Evolutionary conservation across 2,888 invertebrate species (phyloP), one percentile per base, ranked within the genome.

Genomic region (Agrotis ipsilon): DNA sequence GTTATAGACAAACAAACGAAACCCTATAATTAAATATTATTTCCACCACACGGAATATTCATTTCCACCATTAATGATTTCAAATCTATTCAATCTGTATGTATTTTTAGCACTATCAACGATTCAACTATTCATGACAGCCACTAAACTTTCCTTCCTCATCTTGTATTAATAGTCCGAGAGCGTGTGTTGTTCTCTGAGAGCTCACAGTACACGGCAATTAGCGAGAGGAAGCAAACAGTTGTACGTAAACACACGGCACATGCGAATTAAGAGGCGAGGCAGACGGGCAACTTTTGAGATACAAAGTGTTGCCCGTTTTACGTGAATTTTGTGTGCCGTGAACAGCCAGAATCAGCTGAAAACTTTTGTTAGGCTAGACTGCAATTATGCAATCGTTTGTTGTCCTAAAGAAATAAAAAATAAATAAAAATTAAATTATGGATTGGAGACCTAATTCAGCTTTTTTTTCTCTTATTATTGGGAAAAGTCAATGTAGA

Each of bases 181-280:
- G 51, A 54, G 43, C 49, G 43, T 19, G 46, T 27, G 19, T 16
- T 7, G 59, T 59, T 69, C 72, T 58, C 58, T 39, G 61, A 27
- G 19, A 76, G 27, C 18, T 54, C n/a, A 32, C 18, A 57, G 43
- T 68, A 75, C 71, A 71, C 57, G 65, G 55, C 82, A 84, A 83
- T 83, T 81, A 75, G 52, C 60, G 59, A 39, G 64, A 55, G 81
- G 81, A 82, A 81, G 64, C 32, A 74, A 84, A 81, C 81, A 81
- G 71, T 81, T 81, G 73, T 59, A 51, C 61, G 64, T 67, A 72
- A 80, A 81, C 84, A 74, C 52, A 52, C 39, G 13, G 68, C 39
- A 59, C 63, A 62, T 64, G 49, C 14, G 64, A 73, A 84, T 73
- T 73, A 59, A n/a, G n/a, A 60, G 21, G 2, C 9, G 18, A 11